Evolutionary conservation across 1,140 invertebrate genomes (phyloP), one percentile per base, ranked within the genome.

Genomic region (Brachionus rotundiformis): DNA sequence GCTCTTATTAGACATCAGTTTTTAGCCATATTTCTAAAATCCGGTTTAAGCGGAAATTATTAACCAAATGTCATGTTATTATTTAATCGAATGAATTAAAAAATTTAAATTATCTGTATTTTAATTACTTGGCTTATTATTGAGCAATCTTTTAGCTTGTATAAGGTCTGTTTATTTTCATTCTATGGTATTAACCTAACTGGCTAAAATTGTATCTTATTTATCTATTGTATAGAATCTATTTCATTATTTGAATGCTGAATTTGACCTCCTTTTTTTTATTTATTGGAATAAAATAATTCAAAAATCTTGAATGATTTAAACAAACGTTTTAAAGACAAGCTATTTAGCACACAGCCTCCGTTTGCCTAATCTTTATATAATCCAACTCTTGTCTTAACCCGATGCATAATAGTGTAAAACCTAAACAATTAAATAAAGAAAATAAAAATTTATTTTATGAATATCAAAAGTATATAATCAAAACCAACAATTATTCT

Each of bases 401-500:
- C 47, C 19, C 47, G 19, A 54, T 16, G 47, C 47, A 54, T 54
- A 54, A 54, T 54, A 54, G 47, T 54, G 47, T 54, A 54, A 54
- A 54, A 19, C 16, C 19, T 54, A 54, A 54, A 54, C 19, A 54
- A 54, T 54, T 19, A 54, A 54, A n/a, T n/a, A 7, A 54, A 54
- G 19, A 54, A 54, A 54, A 19, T 54, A 54, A 54, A 54, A 54
- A 54, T 54, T 54, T 7, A 54, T 54, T 54, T 19, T 54, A 54
- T 54, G 47, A 54, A 54, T 19, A 54, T 54, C n/a, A 54, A 54
- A 54, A 54, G 47, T 54, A 54, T 54, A 54, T 54, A 54, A 54
- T 54, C 47, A 54, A 54, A 54, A 7, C 47, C 19, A 54, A 19
- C n/a, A 54, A 54, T 54, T 54, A 54, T 54, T 54, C 47, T 54